phyloP scores from a whole-genome alignment of 2,113 vertebrate genomes.

The Pachycephala philippinensis region DNA sequence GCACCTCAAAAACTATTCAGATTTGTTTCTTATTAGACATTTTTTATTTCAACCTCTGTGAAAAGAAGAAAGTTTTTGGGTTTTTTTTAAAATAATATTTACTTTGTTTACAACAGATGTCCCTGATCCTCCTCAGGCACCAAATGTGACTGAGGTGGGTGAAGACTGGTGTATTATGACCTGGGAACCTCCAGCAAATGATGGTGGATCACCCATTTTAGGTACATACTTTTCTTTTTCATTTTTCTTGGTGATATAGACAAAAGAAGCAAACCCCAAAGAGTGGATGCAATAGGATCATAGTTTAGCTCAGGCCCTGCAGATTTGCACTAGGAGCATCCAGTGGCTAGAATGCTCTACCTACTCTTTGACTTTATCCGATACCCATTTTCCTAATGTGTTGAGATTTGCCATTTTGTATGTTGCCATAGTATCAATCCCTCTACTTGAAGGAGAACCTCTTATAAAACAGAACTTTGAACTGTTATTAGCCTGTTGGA shows the following conservation, averaged over 20 bases:
- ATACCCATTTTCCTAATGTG: background rate
- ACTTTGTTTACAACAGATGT: conserved; percentile 77
- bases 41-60: background rate
- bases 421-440: background rate
- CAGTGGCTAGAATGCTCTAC: background rate
- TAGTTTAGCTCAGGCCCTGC: background rate
- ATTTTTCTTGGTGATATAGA: background rate
- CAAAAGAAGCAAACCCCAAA: background rate
- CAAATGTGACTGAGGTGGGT: conserved; percentile 86
- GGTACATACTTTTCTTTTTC: conserved; percentile 63
- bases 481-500: background rate
- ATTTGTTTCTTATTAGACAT: background rate
- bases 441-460: background rate
- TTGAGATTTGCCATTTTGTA: background rate
- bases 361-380: background rate
- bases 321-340: background rate
- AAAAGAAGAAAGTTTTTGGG: background rate
- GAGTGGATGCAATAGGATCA: background rate
- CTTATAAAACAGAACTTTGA: background rate
- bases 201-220: conserved; percentile 90
- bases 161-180: conserved; percentile 96
- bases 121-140: conserved; percentile 90
- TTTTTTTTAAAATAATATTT: background rate
- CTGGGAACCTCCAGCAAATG: conserved; percentile 91
- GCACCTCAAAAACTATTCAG: background rate